These are phyloP conservation scores for Yponomeuta evonymella DNA, from an alignment of 2,888 invertebrate species.

Conservation along the genomic window DNA sequence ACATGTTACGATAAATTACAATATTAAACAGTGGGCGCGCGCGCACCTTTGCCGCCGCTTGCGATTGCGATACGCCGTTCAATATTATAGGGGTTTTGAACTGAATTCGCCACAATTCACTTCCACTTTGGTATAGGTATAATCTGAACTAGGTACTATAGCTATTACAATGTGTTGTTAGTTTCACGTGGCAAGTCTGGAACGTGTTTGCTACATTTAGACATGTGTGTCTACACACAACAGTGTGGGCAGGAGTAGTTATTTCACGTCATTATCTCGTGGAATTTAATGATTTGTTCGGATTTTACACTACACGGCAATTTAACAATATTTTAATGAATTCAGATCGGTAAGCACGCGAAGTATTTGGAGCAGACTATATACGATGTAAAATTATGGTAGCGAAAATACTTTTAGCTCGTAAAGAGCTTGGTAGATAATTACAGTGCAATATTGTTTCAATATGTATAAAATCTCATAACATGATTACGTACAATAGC, in stretches of 20 bases:
- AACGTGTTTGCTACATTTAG: background rate
- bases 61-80: background rate
- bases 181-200: background rate
- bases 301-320: too few species aligned
- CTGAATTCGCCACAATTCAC: background rate
- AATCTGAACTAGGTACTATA: background rate
- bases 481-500: background rate
- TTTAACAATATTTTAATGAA: too few species aligned
- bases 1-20: slow-evolving; percentile 11
- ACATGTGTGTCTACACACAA: background rate
- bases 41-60: slow-evolving; percentile 14
- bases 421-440: background rate
- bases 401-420: background rate
- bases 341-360: too few species aligned
- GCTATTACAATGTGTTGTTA: background rate
- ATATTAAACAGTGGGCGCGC: slow-evolving; percentile 4
- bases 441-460: background rate
- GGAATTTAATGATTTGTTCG: too few species aligned
- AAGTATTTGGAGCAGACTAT: too few species aligned
- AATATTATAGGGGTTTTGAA: background rate
- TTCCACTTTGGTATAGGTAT: background rate
- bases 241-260: background rate
- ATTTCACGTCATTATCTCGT: background rate
- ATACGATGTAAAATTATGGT: too few species aligned
- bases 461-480: background rate